Base-by-base conservation (phyloP, 2,888 invertebrate genomes). In the Mylabris sibirica region DNA sequence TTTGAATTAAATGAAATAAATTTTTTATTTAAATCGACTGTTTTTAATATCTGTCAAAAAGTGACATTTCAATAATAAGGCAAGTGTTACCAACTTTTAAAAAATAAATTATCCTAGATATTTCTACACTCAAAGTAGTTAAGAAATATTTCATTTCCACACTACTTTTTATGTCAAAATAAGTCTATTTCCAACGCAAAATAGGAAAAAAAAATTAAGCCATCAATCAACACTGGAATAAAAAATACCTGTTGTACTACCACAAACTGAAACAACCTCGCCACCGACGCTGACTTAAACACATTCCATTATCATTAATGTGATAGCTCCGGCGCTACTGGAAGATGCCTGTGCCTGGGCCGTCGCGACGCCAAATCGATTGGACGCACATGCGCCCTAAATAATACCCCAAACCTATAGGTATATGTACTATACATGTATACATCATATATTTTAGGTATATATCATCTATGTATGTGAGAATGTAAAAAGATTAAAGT, bases 321-420 rank as follows among this genome's bases (percentile, higher is more conserved):
- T 53, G 53, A 53, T 57, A 82, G 87, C 75, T 83, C 86, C 11
- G 85, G 85, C 8, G 85, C 86, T 1, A 86, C 86, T 82, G 88
- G 87, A 72, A 73, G 74, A 72, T 67, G 77, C 74, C 67, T 86
- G 87, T 80, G 86, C 87, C 8, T 87, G 82, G 88, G 87, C 75
- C 83, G 89, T 72, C 83, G 88, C 78, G 88, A 88, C 79, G 89
- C 87, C 53, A 82, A 88, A 84, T 84, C 84, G 84, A 84, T 84
- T 53, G 87, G 86, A 57, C 87, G 87, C 64, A 87, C 88, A 3
- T 87, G 88, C 82, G 84, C 82, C 64, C 22, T 38, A 24, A 24
- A 61, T 26, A 61, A 61, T 22, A 61, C 34, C 34, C 22, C 34
- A 22, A 12, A 22, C 5, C 41, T 20, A 17, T n/a, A 38, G 3